Conservation (phyloP, 2,888 invertebrate species). For the Sphaeridia pumilis region DNA sequence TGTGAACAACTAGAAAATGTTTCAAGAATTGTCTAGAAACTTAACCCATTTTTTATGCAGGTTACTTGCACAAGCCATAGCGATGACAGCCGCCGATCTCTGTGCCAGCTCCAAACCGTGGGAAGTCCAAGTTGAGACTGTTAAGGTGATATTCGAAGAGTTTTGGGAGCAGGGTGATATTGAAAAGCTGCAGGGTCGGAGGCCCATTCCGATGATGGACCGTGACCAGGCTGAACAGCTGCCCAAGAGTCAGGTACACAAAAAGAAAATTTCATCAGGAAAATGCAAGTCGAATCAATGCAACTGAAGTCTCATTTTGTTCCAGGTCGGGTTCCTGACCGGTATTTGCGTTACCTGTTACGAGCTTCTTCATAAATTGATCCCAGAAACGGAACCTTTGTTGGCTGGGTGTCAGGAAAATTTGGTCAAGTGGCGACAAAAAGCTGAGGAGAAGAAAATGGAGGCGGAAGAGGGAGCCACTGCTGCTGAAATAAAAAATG, state of each 20-base stretch:
- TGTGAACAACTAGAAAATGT: too few species aligned
- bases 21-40: background rate
- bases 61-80: constrained; percentile 57
- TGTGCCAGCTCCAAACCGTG: constrained; percentile 76
- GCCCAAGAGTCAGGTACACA: constrained; percentile 56
- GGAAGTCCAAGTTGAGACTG: constrained; percentile 66
- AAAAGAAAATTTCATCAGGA: background rate
- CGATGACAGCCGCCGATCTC: constrained; percentile 73
- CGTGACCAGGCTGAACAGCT: constrained; percentile 59
- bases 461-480: too few species aligned
- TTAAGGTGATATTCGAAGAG: constrained; percentile 67
- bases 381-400: constrained; percentile 60
- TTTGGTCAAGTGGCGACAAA: constrained; percentile 49
- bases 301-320: too few species aligned
- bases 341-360: constrained; percentile 76
- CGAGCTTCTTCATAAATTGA: constrained; percentile 51
- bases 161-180: constrained; percentile 69
- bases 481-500: too few species aligned
- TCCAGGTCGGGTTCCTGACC: constrained; percentile 66
- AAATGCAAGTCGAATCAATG: background rate
- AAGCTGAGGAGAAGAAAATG: too few species aligned
- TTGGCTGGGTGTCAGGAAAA: constrained; percentile 55
- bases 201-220: constrained; percentile 72
- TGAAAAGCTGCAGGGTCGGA: constrained; percentile 53
- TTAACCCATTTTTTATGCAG: constrained; percentile 38